These are phyloP conservation scores for Deroplatys truncata DNA, from an alignment of 2,888 invertebrate species.

Conservation along the genomic window DNA sequence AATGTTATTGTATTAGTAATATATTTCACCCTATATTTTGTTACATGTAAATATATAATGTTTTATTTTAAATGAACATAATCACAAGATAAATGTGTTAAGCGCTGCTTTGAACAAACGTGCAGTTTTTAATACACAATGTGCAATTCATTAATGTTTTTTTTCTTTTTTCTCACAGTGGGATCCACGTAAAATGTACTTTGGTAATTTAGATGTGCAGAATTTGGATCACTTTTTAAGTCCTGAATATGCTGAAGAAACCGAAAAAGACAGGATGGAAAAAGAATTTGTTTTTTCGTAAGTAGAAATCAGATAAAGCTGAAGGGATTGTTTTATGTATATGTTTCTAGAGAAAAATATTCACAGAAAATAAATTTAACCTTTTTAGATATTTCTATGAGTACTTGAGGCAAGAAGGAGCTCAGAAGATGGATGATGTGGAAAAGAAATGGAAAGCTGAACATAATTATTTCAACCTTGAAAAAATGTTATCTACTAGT, in stretches of 20 bases:
- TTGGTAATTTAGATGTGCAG: background rate
- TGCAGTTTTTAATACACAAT: too few relatives aligned
- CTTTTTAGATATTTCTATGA: conserved; percentile 17
- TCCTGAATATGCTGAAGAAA: background rate
- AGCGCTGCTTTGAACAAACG: too few relatives aligned
- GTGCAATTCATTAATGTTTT: too few relatives aligned
- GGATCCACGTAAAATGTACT: background rate
- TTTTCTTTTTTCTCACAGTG: background rate
- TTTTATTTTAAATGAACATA: too few relatives aligned
- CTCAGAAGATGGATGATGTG: conserved; percentile 8
- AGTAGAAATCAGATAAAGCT: background rate
- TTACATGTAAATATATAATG: too few relatives aligned
- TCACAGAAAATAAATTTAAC: too few relatives aligned
- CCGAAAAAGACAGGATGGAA: background rate
- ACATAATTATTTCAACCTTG: background rate
- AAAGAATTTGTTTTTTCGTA: background rate
- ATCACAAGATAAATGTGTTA: too few relatives aligned
- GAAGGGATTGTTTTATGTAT: too few relatives aligned
- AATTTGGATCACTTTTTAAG: background rate
- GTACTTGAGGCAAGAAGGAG: conserved; percentile 11
- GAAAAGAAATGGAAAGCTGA: conserved; percentile 19
- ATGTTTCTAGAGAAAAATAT: too few relatives aligned
- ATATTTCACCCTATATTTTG: too few relatives aligned
- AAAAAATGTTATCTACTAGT: background rate
- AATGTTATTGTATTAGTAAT: too few relatives aligned